A percentile compares a stretch with the other conserved stretches of the same genome.
Conservation (phyloP, 2,113 vertebrate genomes). For the Oceanites oceanicus region DNA sequence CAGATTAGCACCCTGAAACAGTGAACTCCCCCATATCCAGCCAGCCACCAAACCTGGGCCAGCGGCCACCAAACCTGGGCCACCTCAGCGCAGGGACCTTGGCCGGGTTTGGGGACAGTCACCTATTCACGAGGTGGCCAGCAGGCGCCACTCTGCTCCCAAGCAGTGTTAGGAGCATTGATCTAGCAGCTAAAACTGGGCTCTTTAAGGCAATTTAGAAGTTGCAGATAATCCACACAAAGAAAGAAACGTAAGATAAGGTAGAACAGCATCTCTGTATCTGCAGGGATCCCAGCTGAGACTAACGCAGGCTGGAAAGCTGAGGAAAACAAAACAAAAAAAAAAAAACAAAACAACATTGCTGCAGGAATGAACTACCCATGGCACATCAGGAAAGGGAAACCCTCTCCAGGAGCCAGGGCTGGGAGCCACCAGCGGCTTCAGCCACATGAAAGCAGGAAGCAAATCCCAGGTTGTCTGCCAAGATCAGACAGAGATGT, state of each 20-base stretch:
- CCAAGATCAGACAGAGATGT: slow-evolving; percentile 60
- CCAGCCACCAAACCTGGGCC: neutral
- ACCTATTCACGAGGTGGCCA: slow-evolving; percentile 51
- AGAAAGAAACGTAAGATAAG: slow-evolving; percentile 9
- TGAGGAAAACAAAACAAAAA: neutral
- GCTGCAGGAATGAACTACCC: slow-evolving; percentile 44
- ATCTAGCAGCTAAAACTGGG: slow-evolving; percentile 75
- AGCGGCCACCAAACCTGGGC: slow-evolving; percentile 15
- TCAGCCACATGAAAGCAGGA: slow-evolving; percentile 63
- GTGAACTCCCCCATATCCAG: neutral
- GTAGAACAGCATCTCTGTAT: slow-evolving; percentile 50
- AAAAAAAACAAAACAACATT: neutral
- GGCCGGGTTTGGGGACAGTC: slow-evolving; percentile 17
- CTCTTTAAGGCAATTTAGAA: slow-evolving; percentile 82
- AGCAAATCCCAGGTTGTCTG: slow-evolving; percentile 64
- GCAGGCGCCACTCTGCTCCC: slow-evolving; percentile 63
- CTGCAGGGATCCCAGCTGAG: slow-evolving; percentile 55
- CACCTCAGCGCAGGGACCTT: neutral
- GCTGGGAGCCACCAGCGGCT: slow-evolving; percentile 47
- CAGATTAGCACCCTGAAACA: slow-evolving; percentile 62
- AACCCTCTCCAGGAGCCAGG: slow-evolving; percentile 44
- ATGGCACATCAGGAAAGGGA: slow-evolving; percentile 30
- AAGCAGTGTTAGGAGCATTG: slow-evolving; percentile 36
- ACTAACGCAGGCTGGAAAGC: slow-evolving; percentile 43
- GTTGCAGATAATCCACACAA: slow-evolving; percentile 72